These are phyloP conservation scores for Nibea albiflora DNA, from an alignment of 2,113 vertebrate species.

Conservation along the genomic window DNA sequence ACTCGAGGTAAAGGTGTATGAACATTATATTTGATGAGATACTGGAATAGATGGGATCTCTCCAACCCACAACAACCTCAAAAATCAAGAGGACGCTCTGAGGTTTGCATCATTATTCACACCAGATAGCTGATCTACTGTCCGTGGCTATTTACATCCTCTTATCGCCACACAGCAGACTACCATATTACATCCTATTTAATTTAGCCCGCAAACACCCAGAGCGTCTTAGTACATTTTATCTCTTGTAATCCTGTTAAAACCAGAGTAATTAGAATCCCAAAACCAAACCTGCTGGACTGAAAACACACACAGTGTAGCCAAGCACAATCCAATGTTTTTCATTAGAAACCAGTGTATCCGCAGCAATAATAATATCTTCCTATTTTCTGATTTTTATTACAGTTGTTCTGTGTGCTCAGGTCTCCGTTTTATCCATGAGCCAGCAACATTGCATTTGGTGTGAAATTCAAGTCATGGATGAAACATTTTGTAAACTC, in stretches of 20 bases:
- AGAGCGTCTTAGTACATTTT: slow-evolving; percentile 60
- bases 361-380: slow-evolving; percentile 10
- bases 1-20: no score
- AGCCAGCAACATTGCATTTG: background rate
- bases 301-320: slow-evolving; percentile 7
- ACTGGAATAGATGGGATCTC: background rate
- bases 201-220: slow-evolving; percentile 67
- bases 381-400: background rate
- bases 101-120: slow-evolving; percentile 25
- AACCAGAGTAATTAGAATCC: slow-evolving; percentile 70
- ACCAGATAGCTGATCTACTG: slow-evolving; percentile 48
- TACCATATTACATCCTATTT: slow-evolving; percentile 73
- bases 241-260: slow-evolving; percentile 83
- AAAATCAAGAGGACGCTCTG: background rate
- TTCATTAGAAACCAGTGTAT: background rate
- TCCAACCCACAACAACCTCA: background rate
- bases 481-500: background rate
- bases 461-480: background rate
- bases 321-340: background rate
- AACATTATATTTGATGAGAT: background rate
- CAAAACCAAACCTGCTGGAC: slow-evolving; percentile 28
- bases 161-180: slow-evolving; percentile 71
- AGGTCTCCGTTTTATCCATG: background rate
- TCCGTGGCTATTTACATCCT: slow-evolving; percentile 58
- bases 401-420: background rate